Conservation (phyloP, 2,888 invertebrate species). For the Lamproptera curius region DNA sequence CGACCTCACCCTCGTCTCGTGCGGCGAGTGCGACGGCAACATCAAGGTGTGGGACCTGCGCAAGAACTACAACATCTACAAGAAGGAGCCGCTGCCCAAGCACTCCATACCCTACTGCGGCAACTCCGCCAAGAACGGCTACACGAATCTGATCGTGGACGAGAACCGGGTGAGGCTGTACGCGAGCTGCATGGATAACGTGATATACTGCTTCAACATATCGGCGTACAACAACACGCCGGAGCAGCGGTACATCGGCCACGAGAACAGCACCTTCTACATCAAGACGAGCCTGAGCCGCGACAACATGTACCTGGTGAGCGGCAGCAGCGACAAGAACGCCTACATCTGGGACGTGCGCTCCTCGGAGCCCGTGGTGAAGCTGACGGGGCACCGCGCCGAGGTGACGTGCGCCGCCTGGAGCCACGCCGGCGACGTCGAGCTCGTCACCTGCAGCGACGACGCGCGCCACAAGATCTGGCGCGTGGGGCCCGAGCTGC, state of each 20-base stretch:
- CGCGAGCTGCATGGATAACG: conserved; percentile 92
- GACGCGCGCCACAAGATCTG: conserved; percentile 88
- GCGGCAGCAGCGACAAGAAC: conserved; percentile 92
- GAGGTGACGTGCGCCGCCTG: conserved; percentile 94
- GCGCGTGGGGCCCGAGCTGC: conserved; percentile 79
- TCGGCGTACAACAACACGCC: conserved; percentile 83
- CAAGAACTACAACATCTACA: conserved; percentile 85
- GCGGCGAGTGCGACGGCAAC: conserved; percentile 91
- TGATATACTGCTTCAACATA: conserved; percentile 91
- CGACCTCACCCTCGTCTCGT: conserved; percentile 86
- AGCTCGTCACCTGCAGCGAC: conserved; percentile 89
- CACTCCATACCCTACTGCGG: conserved; percentile 86
- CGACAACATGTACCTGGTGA: conserved; percentile 88
- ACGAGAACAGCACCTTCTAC: conserved; percentile 89
- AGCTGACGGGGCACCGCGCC: conserved; percentile 86
- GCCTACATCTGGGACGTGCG: conserved; percentile 92
- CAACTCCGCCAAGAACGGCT: conserved; percentile 82
- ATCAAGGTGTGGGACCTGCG: conserved; percentile 94
- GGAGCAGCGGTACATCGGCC: conserved; percentile 82
- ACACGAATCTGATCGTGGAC: conserved; percentile 88
- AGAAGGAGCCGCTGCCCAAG: conserved; percentile 84
- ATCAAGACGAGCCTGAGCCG: conserved; percentile 90
- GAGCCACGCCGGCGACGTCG: conserved; percentile 79
- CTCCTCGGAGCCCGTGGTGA: conserved; percentile 81
- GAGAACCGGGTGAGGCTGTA: conserved; percentile 83